Evolutionary conservation across 2,113 vertebrate species (phyloP), one percentile per base, ranked within the genome.

Genomic region (Bubalus kerabau): DNA sequence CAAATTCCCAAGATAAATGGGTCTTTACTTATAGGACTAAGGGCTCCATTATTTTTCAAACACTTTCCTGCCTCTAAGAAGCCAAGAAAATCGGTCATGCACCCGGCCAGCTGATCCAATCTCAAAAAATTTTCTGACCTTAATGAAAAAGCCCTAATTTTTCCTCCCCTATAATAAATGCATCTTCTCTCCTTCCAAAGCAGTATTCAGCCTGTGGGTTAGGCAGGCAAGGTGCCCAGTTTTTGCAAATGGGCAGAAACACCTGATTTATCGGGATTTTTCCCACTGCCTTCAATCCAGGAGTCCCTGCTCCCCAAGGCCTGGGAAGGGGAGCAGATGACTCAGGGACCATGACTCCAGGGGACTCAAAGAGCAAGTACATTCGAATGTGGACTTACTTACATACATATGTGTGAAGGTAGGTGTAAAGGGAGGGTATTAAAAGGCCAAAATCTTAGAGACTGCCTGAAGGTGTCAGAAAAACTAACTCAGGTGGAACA

Each of bases 21-120:
- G 98, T 98, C 99, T 98, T 99, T 97, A 98, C 98, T 98, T 97
- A 87, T 32, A 81, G 84, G 85, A 98, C 97, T 97, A 98, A 98
- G 89, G 89, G 95, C 97, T 96, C 98, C 87, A 97, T 98, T 99
- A 95, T 98, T 98, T 98, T 98, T 95, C 98, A 98, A 98, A 97
- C 95, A 96, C 91, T 98, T 98, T 90, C 92, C 97, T 93, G 92
- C 97, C 98, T 98, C 98, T 96, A 98, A 98, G 98, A 19, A 21
- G 98, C 96, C 94, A 71, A 98, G 98, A 96, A 98, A 98, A 98
- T 97, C 97, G 98, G 95, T 98, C 4, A 0, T 67, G 96, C 95
- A 98, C 98, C 98, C 98, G 97, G 98, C 91, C 98, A 96, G 97
- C 98, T 98, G 98, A 98, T 98, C 96, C 94, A 94, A 88, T 87